Evolutionary conservation across 2,113 vertebrate species (phyloP).

Genomic region (Sardina pilchardus): DNA sequence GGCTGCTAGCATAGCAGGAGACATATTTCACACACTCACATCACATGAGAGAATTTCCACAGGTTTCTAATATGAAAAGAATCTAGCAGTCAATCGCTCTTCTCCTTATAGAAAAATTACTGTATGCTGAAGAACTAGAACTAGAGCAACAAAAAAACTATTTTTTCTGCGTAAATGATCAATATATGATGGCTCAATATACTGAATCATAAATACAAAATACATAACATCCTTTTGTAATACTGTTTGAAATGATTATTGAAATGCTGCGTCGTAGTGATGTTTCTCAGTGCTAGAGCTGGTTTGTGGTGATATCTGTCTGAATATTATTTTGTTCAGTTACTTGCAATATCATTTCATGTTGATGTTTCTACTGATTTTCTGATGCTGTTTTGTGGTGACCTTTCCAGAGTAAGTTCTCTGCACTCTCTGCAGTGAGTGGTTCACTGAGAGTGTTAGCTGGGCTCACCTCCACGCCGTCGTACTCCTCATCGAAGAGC

Average conservation of each 20-base stretch:
- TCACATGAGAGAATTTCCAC: not conserved
- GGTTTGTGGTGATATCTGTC: not conserved
- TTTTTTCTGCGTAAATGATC: too few species aligned
- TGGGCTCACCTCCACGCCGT: conserved; percentile 73
- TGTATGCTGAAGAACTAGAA: not conserved
- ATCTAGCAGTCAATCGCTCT: not conserved
- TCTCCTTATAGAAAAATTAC: not conserved
- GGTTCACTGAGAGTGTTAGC: not conserved
- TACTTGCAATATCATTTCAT: not conserved
- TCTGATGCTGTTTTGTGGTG: not conserved
- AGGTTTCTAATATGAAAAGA: conserved; percentile 7
- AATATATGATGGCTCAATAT: too few species aligned
- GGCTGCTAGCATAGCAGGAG: not conserved
- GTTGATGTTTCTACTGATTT: not conserved
- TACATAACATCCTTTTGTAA: too few species aligned
- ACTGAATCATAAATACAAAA: too few species aligned
- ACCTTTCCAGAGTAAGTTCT: not conserved
- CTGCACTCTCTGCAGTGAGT: not conserved
- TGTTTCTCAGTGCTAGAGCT: not conserved
- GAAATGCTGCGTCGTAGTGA: not conserved
- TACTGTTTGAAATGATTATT: too few species aligned
- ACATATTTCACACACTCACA: too few species aligned
- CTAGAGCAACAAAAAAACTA: too few species aligned
- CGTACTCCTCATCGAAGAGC: conserved; percentile 73
- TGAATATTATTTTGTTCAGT: too few species aligned